Evolutionary conservation across 2,888 invertebrate species (phyloP).

Genomic region (Tineola bisselliella): DNA sequence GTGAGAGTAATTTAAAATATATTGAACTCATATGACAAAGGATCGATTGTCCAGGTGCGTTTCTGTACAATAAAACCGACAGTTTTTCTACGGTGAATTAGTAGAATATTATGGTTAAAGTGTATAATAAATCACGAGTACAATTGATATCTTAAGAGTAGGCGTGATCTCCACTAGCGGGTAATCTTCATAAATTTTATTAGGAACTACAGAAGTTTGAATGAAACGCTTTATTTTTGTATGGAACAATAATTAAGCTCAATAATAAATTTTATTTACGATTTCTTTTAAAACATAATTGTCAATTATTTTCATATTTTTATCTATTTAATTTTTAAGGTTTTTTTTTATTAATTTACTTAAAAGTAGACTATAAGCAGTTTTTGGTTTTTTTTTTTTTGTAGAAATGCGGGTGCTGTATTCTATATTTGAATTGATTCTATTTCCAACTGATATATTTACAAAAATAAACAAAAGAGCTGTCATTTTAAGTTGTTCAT

Average conservation of each 20-base stretch:
- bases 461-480: too few relatives aligned
- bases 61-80: conserved; percentile 33
- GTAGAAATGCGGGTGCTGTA: too few relatives aligned
- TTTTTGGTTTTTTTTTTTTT: too few relatives aligned
- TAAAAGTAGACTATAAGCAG: too few relatives aligned
- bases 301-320: too few relatives aligned
- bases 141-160: conserved; percentile 53
- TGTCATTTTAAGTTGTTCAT: too few relatives aligned
- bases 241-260: not conserved
- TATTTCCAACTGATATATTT: too few relatives aligned
- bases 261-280: not conserved
- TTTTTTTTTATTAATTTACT: too few relatives aligned
- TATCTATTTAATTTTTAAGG: not conserved
- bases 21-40: conserved; percentile 54
- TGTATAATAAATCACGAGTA: conserved; percentile 59
- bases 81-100: conserved; percentile 64
- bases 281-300: not conserved
- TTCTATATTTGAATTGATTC: too few relatives aligned
- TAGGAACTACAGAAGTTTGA: conserved; percentile 11
- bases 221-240: not conserved
- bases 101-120: conserved; percentile 58
- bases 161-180: conserved; percentile 44
- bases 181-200: conserved; percentile 61
- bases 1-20: conserved; percentile 59
- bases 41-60: conserved; percentile 49